Evolutionary conservation across 2,888 invertebrate genomes (phyloP).

Genomic region (Tethea ocularis): DNA sequence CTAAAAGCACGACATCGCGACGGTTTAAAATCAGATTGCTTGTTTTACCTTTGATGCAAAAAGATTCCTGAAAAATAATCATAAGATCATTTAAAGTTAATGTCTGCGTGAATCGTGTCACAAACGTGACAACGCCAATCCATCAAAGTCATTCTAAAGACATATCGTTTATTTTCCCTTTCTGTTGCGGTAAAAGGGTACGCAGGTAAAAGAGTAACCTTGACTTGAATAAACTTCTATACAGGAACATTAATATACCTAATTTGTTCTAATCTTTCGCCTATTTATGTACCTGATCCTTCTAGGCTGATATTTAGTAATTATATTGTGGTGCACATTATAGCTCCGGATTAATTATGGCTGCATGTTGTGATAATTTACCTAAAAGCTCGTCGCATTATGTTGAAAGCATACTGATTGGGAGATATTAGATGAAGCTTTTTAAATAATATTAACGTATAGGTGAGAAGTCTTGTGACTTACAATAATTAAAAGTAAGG

Average conservation of each 20-base stretch:
- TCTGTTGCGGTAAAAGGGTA: conserved; percentile 4
- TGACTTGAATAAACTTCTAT: not conserved
- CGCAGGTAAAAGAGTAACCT: not conserved
- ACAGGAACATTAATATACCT: not conserved
- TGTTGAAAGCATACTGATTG: not conserved
- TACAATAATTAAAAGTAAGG: too few species aligned
- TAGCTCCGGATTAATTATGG: not conserved
- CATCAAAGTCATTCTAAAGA: conserved; percentile 4
- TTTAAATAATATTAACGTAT: too few species aligned
- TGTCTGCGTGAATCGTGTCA: conserved; percentile 3
- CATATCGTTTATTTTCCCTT: conserved; percentile 6
- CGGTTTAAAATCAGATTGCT: too few species aligned
- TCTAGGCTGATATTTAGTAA: not conserved
- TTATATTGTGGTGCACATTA: not conserved
- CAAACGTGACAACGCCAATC: conserved; percentile 4
- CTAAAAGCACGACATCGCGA: too few species aligned
- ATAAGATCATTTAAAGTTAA: conserved; percentile 4
- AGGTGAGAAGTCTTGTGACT: too few species aligned
- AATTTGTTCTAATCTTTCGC: not conserved
- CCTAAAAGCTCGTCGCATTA: not conserved
- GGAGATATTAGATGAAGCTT: not conserved
- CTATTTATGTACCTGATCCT: not conserved
- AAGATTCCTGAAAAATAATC: not conserved
- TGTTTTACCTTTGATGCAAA: too few species aligned
- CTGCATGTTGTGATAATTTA: not conserved